phyloP scores from a whole-genome alignment of 2,113 vertebrate species.

The Psilopsiagon aymara region DNA sequence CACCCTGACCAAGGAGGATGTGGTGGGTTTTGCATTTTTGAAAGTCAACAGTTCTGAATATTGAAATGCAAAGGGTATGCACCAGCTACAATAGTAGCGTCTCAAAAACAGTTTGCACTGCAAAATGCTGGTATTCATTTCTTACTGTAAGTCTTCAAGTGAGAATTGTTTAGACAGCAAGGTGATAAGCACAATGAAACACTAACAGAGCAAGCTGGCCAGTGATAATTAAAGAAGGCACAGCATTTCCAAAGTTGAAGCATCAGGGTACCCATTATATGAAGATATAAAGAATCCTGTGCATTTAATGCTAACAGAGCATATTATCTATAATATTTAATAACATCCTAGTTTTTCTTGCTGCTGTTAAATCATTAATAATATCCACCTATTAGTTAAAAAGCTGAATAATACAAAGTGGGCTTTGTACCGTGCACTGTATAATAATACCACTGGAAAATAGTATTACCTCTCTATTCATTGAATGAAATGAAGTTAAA shows the following conservation, averaged over 20 bases:
- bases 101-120: background rate
- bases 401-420: background rate
- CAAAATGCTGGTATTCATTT: background rate
- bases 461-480: background rate
- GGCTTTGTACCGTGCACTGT: background rate
- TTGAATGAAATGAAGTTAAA: background rate
- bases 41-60: slow-evolving; percentile 56
- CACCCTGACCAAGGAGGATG: slow-evolving; percentile 1
- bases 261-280: background rate
- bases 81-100: background rate
- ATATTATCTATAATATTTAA: background rate
- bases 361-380: background rate
- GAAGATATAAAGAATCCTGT: background rate
- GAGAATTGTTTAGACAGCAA: background rate
- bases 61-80: slow-evolving; percentile 11
- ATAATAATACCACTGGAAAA: background rate
- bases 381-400: slow-evolving; percentile 1
- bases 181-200: background rate
- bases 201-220: background rate
- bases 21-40: slow-evolving; percentile 41
- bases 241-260: slow-evolving; percentile 17
- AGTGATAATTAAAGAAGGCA: slow-evolving; percentile 1
- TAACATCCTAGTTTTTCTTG: background rate
- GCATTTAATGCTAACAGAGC: background rate
- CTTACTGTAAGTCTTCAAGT: background rate